Conservation (phyloP, 2,888 invertebrate species). For the Himalopsyche tibetana region DNA sequence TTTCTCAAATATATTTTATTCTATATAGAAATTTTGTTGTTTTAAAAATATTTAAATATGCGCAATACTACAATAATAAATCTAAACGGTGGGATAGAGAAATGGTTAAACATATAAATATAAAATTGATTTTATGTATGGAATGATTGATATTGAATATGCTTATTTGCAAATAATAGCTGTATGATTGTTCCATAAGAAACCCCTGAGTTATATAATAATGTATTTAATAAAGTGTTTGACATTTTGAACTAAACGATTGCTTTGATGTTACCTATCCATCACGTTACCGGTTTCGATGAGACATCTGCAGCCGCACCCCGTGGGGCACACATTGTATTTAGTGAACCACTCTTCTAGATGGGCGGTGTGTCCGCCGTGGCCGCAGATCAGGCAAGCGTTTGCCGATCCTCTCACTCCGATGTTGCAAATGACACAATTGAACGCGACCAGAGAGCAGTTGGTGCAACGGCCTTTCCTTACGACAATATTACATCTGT, state of each 20-base stretch:
- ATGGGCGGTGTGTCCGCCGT: conserved; percentile 93
- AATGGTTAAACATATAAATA: too few relatives aligned
- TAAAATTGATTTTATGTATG: too few relatives aligned
- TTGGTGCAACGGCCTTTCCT: conserved; percentile 83
- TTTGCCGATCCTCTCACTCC: conserved; percentile 90
- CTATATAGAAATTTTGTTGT: too few relatives aligned
- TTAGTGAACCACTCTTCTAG: conserved; percentile 86
- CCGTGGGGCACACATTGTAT: conserved; percentile 89
- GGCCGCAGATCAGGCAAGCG: conserved; percentile 93
- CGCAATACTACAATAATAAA: too few relatives aligned
- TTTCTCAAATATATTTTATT: too few relatives aligned
- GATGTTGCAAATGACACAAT: conserved; percentile 90
- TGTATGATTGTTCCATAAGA: too few relatives aligned
- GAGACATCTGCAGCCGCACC: conserved; percentile 94
- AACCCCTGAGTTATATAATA: background rate
- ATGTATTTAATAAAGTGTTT: background rate
- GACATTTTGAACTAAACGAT: background rate
- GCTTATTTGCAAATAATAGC: too few relatives aligned
- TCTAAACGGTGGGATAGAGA: too few relatives aligned
- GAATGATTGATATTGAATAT: too few relatives aligned
- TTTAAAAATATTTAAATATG: too few relatives aligned
- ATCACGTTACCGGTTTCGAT: conserved; percentile 80
- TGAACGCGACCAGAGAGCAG: conserved; percentile 86
- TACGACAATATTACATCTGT: conserved; percentile 81
- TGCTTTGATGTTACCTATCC: conserved; percentile 66